Evolutionary conservation across 2,113 vertebrate species (phyloP), one percentile per base, ranked within the genome.

Genomic region (Ophthalmolycus amberensis): DNA sequence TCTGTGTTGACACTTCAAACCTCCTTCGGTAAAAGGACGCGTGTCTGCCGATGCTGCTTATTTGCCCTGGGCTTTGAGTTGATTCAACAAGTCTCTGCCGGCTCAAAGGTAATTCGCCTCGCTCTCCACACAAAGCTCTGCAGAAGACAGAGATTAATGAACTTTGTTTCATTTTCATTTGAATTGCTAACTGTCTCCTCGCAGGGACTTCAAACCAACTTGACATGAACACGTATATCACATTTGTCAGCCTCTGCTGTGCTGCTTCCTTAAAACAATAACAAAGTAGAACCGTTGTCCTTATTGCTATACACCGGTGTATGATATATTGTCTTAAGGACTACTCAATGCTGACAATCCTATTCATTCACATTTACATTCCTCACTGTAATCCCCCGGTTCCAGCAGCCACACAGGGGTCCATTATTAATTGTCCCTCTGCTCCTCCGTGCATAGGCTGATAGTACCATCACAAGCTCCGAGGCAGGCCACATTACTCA

Each of bases 341-440:
- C 71, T 73, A 34, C 40, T 72, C 15, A 4, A n/a, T 54, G 77
- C 83, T 80, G 71, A 59, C 37, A 46, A 12, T 71, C 40, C 18
- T 67, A 79, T 60, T 64, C 59, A 69, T 40, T 38, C 37, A 44
- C 42, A 59, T 85, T 77, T 79, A 70, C 60, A 75, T 78, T 78
- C 66, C 37, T 74, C 29, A 10, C 56, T 34, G 38, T 78, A 20
- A 77, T 62, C 25, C 63, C 52, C 27, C 60, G 12, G 72, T 48
- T 75, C 20, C 22, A 73, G 79, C 71, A 54, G 52, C 70, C 73
- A 50, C 77, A 77, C 65, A 67, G 34, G 71, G 71, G 54, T 59
- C 70, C 22, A 7, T 79, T 90, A 7, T 79, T 90, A 88, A 88
- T 82, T 88, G 69, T 88, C 77, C 12, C 74, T 85, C 77, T 6